Base-by-base conservation (phyloP, 2,113 vertebrate species). In the Gymnobelideus leadbeateri region DNA sequence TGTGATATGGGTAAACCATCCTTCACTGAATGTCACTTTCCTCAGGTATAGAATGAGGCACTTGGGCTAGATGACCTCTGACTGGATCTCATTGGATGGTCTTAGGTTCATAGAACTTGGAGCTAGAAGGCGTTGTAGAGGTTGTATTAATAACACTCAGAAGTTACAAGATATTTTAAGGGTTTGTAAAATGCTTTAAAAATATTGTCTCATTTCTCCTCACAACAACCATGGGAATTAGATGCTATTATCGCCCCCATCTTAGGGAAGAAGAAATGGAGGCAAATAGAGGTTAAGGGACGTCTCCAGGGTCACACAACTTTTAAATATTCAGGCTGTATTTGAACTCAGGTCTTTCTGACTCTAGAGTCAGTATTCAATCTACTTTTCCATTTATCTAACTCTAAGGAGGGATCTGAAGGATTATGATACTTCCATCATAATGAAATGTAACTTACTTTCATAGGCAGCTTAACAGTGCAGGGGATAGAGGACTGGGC, bases 231-330 rank as follows among this genome's bases (percentile, higher is more conserved):
- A 0, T 55, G 91, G 28, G 47, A 93, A 3, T 57, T 55, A 26
- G 16, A 16, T n/a, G 3, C 19, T 57, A 91, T 3, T 23, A 51
- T 55, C 77, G 31, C 31, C 3, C 37, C 12, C 37, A 49, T 77
- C 43, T 93, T 53, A 77, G 21, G 77, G 61, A 94, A 68, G 54
- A 51, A 61, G n/a, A 92, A 50, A 37, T 55, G 28, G 47, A 91
- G 46, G 7, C 50, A 19, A 14, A 51, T 26, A 93, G 51, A 84
- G 0, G 0, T 8, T 46, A 52, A 68, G 6, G 25, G 91, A 57
- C 11, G 92, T 92, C 12, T 14, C 51, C 12, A 31, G 25, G 50
- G 3, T 10, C 26, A 52, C 19, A 51, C 31, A 84, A n/a, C 14
- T 43, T 21, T 16, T 84, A 84, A 84, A 7, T 21, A 5, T 84